phyloP scores from a whole-genome alignment of 2,797 vertebrate species.

The Melanotaenia parkinsoni region DNA sequence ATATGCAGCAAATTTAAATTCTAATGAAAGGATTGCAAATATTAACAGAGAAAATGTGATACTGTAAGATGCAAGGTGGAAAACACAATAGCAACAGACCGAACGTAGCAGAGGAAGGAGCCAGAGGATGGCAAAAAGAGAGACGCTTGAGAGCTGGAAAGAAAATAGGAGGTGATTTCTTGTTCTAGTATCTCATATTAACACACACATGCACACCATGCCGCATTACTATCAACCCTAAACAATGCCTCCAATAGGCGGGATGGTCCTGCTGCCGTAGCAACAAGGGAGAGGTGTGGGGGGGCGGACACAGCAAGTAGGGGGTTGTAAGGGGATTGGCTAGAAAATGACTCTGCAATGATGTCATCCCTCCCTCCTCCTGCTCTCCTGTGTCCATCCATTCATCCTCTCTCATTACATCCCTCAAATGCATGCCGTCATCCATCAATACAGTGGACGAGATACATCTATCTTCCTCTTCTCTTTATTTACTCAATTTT shows the following conservation, averaged over 20 bases:
- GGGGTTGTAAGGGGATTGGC: constrained; percentile 61
- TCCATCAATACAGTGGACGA: constrained; percentile 61
- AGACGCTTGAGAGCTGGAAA: constrained; percentile 5
- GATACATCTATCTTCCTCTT: constrained; percentile 20
- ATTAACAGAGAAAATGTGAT: constrained; percentile 22
- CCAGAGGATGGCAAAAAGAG: neutral
- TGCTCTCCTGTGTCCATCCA: constrained; percentile 45
- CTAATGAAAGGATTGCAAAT: constrained; percentile 33
- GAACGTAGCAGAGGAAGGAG: neutral
- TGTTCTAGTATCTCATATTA: constrained; percentile 22
- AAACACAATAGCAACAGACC: constrained; percentile 6
- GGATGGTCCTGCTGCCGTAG: constrained; percentile 73
- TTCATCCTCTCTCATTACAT: constrained; percentile 63
- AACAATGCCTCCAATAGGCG: constrained; percentile 52
- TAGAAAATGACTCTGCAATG: constrained; percentile 43
- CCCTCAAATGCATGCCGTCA: constrained; percentile 60
- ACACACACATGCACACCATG: constrained; percentile 24
- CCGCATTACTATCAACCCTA: constrained; percentile 57
- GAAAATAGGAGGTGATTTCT: constrained; percentile 30
- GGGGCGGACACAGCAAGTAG: constrained; percentile 52
- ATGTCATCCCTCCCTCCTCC: constrained; percentile 65
- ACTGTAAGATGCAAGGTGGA: constrained; percentile 18
- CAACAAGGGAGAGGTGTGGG: constrained; percentile 76
- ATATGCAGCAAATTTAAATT: constrained; percentile 26
- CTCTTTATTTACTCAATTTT: constrained; percentile 18